Evolutionary conservation across 2,113 vertebrate species (phyloP), one percentile per base, ranked within the genome.

Genomic region (Amazona guildingii): DNA sequence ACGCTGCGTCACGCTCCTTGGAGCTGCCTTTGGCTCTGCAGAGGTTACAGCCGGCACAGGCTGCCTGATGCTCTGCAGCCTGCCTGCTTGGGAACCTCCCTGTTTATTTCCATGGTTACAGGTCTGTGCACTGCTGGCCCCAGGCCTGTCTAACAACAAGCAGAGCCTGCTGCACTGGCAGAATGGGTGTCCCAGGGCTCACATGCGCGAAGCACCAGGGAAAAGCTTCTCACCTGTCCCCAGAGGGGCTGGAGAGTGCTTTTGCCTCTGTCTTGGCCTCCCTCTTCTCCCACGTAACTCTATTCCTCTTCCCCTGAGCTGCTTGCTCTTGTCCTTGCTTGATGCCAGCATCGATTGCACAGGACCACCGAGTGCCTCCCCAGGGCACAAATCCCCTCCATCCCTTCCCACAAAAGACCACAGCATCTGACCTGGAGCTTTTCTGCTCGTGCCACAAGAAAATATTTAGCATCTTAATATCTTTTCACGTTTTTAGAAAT

Each of bases 401-500:
- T 64, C 37, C 35, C 28, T 33, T 70, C 49, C 69, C 0, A 0
- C 0, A 5, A 62, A 75, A 69, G 61, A 37, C 48, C 54, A 12
- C 0, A 0, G 19, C 61, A 29, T 70, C 86, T 51, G 41, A 39
- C 57, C 28, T 46, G 63, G 88, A 88, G 88, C 49, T 67, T 90
- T 62, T 33, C 78, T 35, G 39, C 66, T 94, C 86, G 57, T 0
- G 1, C 54, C 69, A 59, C 72, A 73, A 80, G 74, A 87, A 97
- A 94, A 95, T 74, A 91, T 62, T 97, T 94, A 95, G 92, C 92
- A 92, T 94, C 96, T 96, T 93, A 94, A 97, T 94, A 91, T 91
- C 41, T 91, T 93, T 94, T 15, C 84, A 66, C 91, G 89, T 90
- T 97, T 97, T 96, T 95, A 83, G 94, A 94, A 96, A 87, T 80